phyloP scores from a whole-genome alignment of 2,797 vertebrate species.

The Enteromius treurensis region DNA sequence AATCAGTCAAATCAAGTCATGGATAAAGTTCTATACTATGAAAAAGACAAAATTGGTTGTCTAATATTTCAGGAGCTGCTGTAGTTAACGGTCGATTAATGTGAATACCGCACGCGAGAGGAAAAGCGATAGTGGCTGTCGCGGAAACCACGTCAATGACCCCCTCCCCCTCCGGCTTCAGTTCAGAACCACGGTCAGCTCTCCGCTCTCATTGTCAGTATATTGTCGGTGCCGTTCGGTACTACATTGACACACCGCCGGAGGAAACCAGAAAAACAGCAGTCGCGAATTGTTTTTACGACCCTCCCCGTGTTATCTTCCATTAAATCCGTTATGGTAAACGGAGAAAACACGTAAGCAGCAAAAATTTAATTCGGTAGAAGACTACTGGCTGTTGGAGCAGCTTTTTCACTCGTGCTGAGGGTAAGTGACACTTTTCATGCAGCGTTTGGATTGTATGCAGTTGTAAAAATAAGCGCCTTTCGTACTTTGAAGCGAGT shows the following conservation, averaged over 20 bases:
- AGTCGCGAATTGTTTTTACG: slow-evolving; percentile 51
- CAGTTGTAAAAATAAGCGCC: slow-evolving; percentile 9
- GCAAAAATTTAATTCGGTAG: slow-evolving; percentile 72
- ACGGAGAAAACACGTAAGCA: slow-evolving; percentile 78
- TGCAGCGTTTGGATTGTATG: slow-evolving; percentile 3
- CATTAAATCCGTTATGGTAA: slow-evolving; percentile 64
- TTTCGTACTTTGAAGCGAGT: slow-evolving; percentile 47
- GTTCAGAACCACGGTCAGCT: slow-evolving; percentile 75
- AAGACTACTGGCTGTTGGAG: slow-evolving; percentile 69
- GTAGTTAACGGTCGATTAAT: slow-evolving; percentile 5
- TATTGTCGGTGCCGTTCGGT: slow-evolving; percentile 3
- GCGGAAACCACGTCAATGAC: slow-evolving; percentile 59
- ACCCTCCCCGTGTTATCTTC: slow-evolving; percentile 48
- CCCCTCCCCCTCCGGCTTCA: slow-evolving; percentile 47
- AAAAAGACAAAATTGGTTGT: not conserved
- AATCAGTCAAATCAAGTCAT: not conserved
- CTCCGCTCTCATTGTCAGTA: slow-evolving; percentile 56
- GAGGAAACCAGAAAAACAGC: slow-evolving; percentile 54
- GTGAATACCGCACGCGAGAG: slow-evolving; percentile 16
- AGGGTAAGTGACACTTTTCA: slow-evolving; percentile 68
- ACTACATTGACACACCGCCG: slow-evolving; percentile 50
- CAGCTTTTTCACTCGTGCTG: slow-evolving; percentile 68
- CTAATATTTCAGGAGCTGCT: not conserved
- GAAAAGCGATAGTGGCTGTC: slow-evolving; percentile 39
- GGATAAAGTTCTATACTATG: not conserved